A percentile compares a stretch with the other conserved stretches of the same genome.
These are phyloP conservation scores for Myopa testacea DNA, from an alignment of 2,888 invertebrate genomes.

Conservation along the genomic window DNA sequence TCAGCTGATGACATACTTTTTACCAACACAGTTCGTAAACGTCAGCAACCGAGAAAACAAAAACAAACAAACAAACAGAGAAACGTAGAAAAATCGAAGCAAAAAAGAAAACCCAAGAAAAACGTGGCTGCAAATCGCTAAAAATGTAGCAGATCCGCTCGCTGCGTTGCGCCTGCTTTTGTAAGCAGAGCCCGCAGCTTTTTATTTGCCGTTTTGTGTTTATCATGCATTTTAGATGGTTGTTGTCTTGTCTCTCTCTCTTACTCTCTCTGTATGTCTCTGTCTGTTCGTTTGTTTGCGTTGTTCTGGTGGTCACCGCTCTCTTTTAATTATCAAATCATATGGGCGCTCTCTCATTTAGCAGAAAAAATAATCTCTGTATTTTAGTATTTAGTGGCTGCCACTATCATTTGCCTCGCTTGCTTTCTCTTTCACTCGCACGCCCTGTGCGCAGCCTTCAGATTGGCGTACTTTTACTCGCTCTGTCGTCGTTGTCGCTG, in stretches of 20 bases:
- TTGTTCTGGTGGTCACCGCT: neutral
- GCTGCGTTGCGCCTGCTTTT: neutral
- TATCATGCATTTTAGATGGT: constrained; percentile 5
- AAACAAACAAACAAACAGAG: neutral
- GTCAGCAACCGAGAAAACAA: neutral
- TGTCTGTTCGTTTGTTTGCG: neutral
- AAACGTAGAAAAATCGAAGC: no score
- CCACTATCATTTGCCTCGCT: neutral
- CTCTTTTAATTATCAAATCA: neutral
- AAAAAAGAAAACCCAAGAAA: neutral
- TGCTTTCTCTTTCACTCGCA: neutral
- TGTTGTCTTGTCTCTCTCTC: neutral
- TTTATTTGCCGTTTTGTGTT: neutral
- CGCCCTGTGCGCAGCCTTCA: neutral
- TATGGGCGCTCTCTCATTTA: neutral
- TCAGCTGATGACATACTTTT: neutral
- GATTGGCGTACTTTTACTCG: neutral
- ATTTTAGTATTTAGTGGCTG: neutral
- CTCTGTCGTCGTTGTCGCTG: no score
- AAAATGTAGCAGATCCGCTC: neutral
- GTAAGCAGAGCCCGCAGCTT: neutral
- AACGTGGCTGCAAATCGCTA: neutral
- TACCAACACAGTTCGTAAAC: neutral
- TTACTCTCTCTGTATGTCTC: neutral
- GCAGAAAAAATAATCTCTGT: neutral